Percentiles rank a stretch among this genome's conserved stretches.
Evolutionary conservation across 1,140 invertebrate species (phyloP).

Genomic region (Anastrepha ludens): DNA sequence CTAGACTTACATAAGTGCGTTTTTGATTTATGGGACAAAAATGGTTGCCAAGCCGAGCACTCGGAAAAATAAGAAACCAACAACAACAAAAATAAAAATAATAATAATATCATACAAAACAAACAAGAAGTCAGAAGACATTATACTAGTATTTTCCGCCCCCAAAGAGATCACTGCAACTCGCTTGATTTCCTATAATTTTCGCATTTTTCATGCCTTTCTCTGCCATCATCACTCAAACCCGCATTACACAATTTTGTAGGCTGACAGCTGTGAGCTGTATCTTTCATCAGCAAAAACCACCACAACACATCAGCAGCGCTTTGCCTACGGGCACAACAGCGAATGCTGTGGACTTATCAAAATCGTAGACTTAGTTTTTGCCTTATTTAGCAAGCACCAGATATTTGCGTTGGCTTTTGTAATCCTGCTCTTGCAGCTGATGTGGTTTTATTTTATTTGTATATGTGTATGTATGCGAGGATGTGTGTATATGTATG

Average conservation of each 20-base stretch:
- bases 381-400: background rate
- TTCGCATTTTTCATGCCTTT: slow-evolving; percentile 9
- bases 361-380: background rate
- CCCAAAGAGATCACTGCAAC: background rate
- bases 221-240: slow-evolving; percentile 8
- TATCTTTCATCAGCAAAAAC: slow-evolving; percentile 32
- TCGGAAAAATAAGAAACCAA: background rate
- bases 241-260: background rate
- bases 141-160: too few relatives aligned
- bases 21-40: slow-evolving; percentile 53
- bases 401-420: slow-evolving; percentile 24
- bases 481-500: background rate
- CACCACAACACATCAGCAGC: background rate
- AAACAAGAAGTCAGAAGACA: too few relatives aligned
- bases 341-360: background rate
- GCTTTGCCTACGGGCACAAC: background rate
- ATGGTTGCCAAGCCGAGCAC: background rate
- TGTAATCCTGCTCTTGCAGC: slow-evolving; percentile 19
- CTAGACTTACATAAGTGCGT: slow-evolving; percentile 8
- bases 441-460: background rate
- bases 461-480: background rate
- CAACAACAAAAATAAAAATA: background rate
- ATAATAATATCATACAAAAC: background rate
- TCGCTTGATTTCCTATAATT: background rate
- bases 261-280: background rate